Conservation (phyloP, 1,140 invertebrate genomes). For the Rhynchophorus ferrugineus region DNA sequence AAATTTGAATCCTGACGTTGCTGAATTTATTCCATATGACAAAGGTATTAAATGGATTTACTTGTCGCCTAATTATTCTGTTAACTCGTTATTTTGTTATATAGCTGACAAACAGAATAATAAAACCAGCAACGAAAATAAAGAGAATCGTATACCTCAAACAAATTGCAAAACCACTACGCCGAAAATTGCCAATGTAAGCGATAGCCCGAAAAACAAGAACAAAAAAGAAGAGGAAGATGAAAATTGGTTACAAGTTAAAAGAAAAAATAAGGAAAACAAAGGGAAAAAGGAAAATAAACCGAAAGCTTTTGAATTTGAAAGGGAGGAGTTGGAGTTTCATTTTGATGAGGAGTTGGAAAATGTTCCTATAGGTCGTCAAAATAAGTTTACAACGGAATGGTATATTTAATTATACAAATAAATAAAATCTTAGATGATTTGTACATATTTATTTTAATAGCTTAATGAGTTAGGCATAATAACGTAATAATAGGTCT, state of each 20-base stretch:
- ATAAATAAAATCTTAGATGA: too few relatives aligned
- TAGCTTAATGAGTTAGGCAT: too few relatives aligned
- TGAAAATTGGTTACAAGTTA: constrained; percentile 36
- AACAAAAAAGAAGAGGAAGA: constrained; percentile 23
- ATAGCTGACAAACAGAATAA: constrained; percentile 2
- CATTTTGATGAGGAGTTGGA: constrained; percentile 95
- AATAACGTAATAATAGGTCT: too few relatives aligned
- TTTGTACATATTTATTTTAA: too few relatives aligned
- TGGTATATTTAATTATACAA: too few relatives aligned
- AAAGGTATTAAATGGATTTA: constrained; percentile 11
- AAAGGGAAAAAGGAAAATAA: constrained; percentile 39
- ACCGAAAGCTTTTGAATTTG: constrained; percentile 31
- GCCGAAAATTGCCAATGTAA: constrained; percentile 4
- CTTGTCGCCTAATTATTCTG: too few relatives aligned
- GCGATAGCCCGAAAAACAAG: constrained; percentile 10
- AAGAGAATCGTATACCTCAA: constrained; percentile 7
- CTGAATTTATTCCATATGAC: constrained; percentile 67
- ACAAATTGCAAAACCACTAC: constrained; percentile 5
- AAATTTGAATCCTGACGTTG: constrained; percentile 72
- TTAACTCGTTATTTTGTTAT: too few relatives aligned
- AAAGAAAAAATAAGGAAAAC: constrained; percentile 39
- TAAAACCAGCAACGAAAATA: constrained; percentile 11
- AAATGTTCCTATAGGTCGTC: constrained; percentile 58
- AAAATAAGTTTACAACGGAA: constrained; percentile 72
- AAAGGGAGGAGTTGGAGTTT: constrained; percentile 88